Evolutionary conservation across 1,140 invertebrate genomes (phyloP).

Genomic region (Rhagoletis zephyria): DNA sequence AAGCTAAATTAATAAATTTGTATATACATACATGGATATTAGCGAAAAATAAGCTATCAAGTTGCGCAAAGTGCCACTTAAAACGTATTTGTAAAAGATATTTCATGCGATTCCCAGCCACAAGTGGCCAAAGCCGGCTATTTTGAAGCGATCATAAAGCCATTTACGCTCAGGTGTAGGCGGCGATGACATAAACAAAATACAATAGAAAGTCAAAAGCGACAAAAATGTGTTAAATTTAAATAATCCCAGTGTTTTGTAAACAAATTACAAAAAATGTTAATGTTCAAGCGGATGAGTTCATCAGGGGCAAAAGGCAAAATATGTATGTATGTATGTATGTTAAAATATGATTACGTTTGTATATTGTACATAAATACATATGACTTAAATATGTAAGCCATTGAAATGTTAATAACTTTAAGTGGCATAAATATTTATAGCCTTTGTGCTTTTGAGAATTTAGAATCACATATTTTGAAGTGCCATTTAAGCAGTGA

Average conservation of each 20-base stretch:
- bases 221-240: background rate
- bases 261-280: background rate
- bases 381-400: too few species aligned
- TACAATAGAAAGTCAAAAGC: background rate
- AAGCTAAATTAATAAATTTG: too few species aligned
- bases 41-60: background rate
- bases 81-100: background rate
- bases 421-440: too few species aligned
- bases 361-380: too few species aligned
- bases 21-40: background rate
- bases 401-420: too few species aligned
- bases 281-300: constrained; percentile 8
- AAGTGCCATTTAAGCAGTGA: too few species aligned
- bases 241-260: background rate
- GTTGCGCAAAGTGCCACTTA: background rate
- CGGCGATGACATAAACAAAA: constrained; percentile 3
- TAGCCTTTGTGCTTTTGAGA: too few species aligned
- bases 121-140: background rate
- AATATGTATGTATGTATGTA: background rate
- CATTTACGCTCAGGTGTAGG: constrained; percentile 13
- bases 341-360: too few species aligned
- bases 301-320: constrained; percentile 6
- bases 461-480: too few species aligned
- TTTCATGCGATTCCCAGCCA: background rate
- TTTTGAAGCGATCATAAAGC: background rate